Conservation (phyloP, 2,797 vertebrate species). For the Luscinia megarhynchos region DNA sequence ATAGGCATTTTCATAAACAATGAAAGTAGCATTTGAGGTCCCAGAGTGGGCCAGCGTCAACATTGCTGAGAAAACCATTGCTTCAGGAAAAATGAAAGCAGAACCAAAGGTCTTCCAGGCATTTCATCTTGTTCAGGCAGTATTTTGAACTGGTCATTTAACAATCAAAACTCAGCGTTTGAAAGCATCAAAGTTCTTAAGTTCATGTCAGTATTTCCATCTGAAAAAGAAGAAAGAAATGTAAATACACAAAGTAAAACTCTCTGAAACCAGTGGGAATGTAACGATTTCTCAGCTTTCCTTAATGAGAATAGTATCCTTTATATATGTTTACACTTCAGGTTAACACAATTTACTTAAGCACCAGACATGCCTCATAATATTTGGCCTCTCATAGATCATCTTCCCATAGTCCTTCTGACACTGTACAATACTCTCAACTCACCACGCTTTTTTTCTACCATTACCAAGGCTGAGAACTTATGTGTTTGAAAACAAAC, state of each 20-base stretch:
- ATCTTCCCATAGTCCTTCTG: neutral
- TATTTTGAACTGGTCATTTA: constrained; percentile 45
- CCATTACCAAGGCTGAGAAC: neutral
- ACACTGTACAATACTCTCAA: neutral
- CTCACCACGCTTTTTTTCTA: accelerated
- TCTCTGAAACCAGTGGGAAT: neutral
- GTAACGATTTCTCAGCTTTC: neutral
- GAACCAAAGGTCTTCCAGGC: constrained; percentile 63
- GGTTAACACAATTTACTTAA: neutral
- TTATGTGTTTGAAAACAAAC: neutral
- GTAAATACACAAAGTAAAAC: neutral
- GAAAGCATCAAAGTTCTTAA: constrained; percentile 63
- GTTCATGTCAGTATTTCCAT: constrained; percentile 55
- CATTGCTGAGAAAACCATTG: constrained; percentile 85
- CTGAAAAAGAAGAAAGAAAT: constrained; percentile 71
- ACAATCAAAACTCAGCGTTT: constrained; percentile 33
- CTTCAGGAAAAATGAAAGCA: constrained; percentile 64
- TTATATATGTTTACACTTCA: neutral
- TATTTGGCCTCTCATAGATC: neutral
- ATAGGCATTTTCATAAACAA: constrained; percentile 81
- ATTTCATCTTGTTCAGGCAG: constrained; percentile 64
- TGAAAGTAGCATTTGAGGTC: constrained; percentile 78
- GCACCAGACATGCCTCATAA: accelerated
- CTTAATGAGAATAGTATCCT: neutral
- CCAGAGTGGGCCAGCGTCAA: constrained; percentile 78